Percentiles rank a stretch among this genome's conserved stretches.
Conservation (phyloP, 92 coral and sea anemone genomes). For the Pocillopora grandis region DNA sequence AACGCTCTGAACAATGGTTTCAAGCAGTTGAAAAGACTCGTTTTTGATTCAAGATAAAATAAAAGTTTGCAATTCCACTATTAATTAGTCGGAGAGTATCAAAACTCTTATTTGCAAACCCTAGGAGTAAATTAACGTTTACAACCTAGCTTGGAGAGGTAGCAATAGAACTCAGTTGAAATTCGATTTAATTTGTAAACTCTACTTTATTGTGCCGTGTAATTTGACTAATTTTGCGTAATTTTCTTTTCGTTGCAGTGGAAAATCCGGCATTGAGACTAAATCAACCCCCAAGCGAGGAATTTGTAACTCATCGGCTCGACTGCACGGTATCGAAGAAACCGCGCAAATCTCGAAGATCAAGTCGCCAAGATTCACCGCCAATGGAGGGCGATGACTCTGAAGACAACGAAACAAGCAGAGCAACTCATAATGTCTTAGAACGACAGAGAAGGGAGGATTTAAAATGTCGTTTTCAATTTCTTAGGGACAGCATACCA, state of each 20-base stretch:
- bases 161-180: neutral
- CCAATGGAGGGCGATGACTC: slow-evolving; percentile 88
- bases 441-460: slow-evolving; percentile 96
- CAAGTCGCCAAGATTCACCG: slow-evolving; percentile 74
- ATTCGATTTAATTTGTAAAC: neutral
- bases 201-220: neutral
- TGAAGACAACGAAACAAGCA: slow-evolving; percentile 95
- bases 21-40: slow-evolving; percentile 38
- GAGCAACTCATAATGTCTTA: slow-evolving; percentile 96
- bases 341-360: slow-evolving; percentile 78
- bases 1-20: slow-evolving; percentile 37
- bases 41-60: slow-evolving; percentile 34
- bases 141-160: neutral
- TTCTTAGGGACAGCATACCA: slow-evolving; percentile 90
- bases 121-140: slow-evolving; percentile 7
- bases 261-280: slow-evolving; percentile 56
- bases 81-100: slow-evolving; percentile 22
- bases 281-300: slow-evolving; percentile 53
- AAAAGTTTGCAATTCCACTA: slow-evolving; percentile 22
- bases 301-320: slow-evolving; percentile 65
- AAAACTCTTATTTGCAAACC: slow-evolving; percentile 5
- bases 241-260: slow-evolving; percentile 37
- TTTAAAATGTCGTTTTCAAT: slow-evolving; percentile 91
- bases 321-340: slow-evolving; percentile 63
- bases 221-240: slow-evolving; percentile 2